phyloP scores from a whole-genome alignment of 2,797 vertebrate species.

The Lagocephalus sceleratus region DNA sequence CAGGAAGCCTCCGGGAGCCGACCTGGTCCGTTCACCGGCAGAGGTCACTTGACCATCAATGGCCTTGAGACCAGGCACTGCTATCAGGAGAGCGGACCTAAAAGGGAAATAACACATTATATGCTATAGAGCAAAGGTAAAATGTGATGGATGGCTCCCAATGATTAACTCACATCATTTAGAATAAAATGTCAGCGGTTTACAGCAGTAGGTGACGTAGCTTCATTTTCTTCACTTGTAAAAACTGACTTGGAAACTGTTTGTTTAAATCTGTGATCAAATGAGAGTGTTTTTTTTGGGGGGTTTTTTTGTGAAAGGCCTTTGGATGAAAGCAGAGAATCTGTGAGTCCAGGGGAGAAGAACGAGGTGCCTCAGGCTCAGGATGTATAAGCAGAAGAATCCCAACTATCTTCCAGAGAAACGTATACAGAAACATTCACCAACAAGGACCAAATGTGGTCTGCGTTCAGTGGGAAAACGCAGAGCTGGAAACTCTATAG shows the following conservation, averaged over 20 bases:
- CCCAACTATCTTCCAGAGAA: conserved; percentile 64
- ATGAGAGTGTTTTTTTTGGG: too few relatives aligned
- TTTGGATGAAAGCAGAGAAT: too few relatives aligned
- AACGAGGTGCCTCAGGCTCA: conserved; percentile 55
- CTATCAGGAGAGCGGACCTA: conserved; percentile 75
- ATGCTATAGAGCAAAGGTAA: background rate
- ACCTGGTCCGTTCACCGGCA: conserved; percentile 38
- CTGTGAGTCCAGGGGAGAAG: conserved; percentile 34
- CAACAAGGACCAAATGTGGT: conserved; percentile 55
- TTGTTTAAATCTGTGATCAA: too few relatives aligned
- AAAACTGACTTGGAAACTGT: too few relatives aligned
- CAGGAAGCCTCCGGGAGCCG: conserved; percentile 68
- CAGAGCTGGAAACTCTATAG: conserved; percentile 50
- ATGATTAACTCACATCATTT: too few relatives aligned
- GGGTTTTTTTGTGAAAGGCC: too few relatives aligned
- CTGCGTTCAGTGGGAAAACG: conserved; percentile 60
- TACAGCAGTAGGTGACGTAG: too few relatives aligned
- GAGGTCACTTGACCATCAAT: conserved; percentile 71
- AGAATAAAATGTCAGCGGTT: background rate
- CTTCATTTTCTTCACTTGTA: too few relatives aligned
- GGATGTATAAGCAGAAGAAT: conserved; percentile 67
- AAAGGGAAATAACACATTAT: conserved; percentile 5
- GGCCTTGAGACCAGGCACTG: conserved; percentile 73
- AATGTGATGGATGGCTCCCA: too few relatives aligned
- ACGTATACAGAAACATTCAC: conserved; percentile 39